Conservation (phyloP, 2,797 vertebrate genomes). For the Argya squamiceps region DNA sequence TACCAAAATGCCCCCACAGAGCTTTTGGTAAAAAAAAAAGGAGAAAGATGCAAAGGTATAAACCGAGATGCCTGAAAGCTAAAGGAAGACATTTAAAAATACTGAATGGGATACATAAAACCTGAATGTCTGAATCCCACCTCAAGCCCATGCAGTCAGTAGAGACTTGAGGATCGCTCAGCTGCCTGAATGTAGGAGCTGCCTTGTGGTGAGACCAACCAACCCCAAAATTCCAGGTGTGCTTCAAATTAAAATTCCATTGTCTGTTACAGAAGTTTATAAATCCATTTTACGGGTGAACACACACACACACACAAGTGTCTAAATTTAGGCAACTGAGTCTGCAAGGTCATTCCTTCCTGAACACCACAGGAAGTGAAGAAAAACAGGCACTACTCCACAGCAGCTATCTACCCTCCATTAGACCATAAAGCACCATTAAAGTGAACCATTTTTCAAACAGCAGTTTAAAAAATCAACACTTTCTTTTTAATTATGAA, state of each 20-base stretch:
- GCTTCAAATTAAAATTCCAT: not conserved
- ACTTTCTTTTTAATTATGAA: not conserved
- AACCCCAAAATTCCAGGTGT: not conserved
- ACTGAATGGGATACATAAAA: not conserved
- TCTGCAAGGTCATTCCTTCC: not conserved
- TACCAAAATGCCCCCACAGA: not conserved
- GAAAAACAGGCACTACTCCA: not conserved
- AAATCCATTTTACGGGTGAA: not conserved
- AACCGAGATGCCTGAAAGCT: not conserved
- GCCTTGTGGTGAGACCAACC: not conserved
- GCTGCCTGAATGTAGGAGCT: fast-evolving
- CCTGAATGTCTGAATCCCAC: not conserved
- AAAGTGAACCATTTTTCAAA: not conserved
- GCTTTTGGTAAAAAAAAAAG: not conserved
- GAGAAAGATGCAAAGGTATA: not conserved
- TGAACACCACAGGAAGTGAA: not conserved
- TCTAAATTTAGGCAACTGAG: not conserved
- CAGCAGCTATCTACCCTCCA: not conserved
- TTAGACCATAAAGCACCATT: not conserved
- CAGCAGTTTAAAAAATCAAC: not conserved
- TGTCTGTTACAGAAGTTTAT: not conserved
- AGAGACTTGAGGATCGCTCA: not conserved
- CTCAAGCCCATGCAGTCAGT: not conserved
- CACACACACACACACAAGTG: not conserved
- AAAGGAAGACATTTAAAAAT: not conserved